Base-by-base conservation (phyloP, 2,888 invertebrate genomes). In the Drosophila paracracens region DNA sequence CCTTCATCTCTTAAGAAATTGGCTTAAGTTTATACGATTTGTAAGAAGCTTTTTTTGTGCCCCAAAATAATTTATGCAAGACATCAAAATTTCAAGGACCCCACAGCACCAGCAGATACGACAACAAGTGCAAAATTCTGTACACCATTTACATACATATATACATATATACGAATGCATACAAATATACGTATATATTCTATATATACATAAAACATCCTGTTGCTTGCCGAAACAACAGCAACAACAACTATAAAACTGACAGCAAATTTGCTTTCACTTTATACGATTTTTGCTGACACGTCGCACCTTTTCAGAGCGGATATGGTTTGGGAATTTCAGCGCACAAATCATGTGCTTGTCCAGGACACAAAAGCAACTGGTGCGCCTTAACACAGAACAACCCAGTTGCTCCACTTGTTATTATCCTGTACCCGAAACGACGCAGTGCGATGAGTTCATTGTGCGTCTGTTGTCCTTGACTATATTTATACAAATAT, bases 1-100 rank as follows among this genome's bases (percentile, higher is more conserved):
- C 21, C 36, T 35, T 33, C 56, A 58, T 53, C 67, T 68, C 33
- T 27, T 16, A 25, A 75, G 72, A 84, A 89, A 89, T 87, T 87
- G 79, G 74, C 81, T 89, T 74, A 81, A 89, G 87, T 84, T 84
- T 87, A 87, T 84, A 81, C 85, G 88, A 84, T 89, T 84, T 79
- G 70, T 65, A n/a, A 59, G 67, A 43, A 74, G 75, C 75, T 60
- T 67, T 78, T 64, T 78, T 63, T 27, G 18, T 1, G n/a, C 50
- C 43, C 46, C 50, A 51, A 65, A 70, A 82, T 87, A 84, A 87
- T 84, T 87, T 89, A 89, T 82, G 82, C 87, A 66, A 48, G 71
- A 67, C 84, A 87, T 77, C 75, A 82, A 76, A 81, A 80, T 88
- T 85, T 85, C 77, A 83, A 81, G 79, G 52, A 70, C 51, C 70